Percentiles rank a stretch among this genome's conserved stretches.
These are phyloP conservation scores for Brachyhypopomus occidentalis DNA, from an alignment of 2,113 vertebrate species.

Conservation along the genomic window DNA sequence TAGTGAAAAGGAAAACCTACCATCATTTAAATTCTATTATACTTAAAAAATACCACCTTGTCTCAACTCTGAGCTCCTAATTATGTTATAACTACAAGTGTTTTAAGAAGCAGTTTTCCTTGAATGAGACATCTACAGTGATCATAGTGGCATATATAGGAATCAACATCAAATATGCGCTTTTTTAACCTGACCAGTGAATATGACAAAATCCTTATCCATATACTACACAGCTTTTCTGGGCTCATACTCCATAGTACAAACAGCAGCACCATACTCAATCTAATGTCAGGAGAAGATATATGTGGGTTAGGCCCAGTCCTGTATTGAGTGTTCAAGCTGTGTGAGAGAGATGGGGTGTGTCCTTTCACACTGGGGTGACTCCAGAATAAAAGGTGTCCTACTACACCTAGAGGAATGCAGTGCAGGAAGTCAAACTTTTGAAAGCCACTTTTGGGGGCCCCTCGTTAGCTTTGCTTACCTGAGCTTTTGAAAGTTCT, in stretches of 20 bases:
- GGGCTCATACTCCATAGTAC: no score
- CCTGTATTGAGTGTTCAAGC: slow-evolving; percentile 19
- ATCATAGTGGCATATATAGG: no score
- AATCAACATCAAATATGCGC: neutral
- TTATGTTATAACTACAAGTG: neutral
- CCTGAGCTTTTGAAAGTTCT: neutral
- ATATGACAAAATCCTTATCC: neutral
- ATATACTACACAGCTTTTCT: no score
- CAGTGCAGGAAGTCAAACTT: neutral
- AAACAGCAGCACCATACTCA: neutral
- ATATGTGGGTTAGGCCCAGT: slow-evolving; percentile 10
- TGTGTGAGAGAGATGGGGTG: neutral
- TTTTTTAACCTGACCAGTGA: neutral
- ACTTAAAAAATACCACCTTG: neutral
- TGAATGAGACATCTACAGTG: neutral
- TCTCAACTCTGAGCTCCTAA: neutral
- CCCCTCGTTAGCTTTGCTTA: neutral
- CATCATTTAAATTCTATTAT: neutral
- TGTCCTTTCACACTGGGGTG: slow-evolving; percentile 27
- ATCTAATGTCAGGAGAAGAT: slow-evolving; percentile 23
- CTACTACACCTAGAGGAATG: neutral
- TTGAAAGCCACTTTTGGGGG: neutral
- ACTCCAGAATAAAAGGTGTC: neutral
- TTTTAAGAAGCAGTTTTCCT: neutral
- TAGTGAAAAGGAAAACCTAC: neutral